Conservation (phyloP, 2,888 invertebrate species). For the Acheta domesticus region DNA sequence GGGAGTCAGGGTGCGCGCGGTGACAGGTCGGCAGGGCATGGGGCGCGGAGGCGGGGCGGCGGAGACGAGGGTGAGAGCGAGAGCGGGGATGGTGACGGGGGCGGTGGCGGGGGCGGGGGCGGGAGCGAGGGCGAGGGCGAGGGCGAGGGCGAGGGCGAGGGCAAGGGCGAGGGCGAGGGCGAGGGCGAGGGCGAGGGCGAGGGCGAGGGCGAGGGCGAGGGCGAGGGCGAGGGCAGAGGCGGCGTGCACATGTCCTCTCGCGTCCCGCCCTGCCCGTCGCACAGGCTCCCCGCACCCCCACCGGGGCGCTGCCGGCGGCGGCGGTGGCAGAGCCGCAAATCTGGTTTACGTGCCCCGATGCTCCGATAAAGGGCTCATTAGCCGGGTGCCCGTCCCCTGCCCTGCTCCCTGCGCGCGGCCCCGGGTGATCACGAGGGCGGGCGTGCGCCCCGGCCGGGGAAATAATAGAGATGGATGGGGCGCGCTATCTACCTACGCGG, state of each 20-base stretch:
- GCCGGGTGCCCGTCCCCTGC: constrained; percentile 32
- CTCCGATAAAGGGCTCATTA: constrained; percentile 53
- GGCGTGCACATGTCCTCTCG: too few species aligned
- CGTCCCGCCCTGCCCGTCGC: neutral
- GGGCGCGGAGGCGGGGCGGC: too few species aligned
- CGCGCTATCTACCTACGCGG: constrained; percentile 42
- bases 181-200: neutral
- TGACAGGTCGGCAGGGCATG: too few species aligned
- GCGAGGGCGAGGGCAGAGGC: neutral
- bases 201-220: neutral
- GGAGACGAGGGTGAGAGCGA: too few species aligned
- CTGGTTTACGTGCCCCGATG: constrained; percentile 52
- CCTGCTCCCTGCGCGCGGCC: neutral
- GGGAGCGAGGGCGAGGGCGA: neutral
- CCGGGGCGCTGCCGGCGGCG: constrained; percentile 35
- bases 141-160: neutral
- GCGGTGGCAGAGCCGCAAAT: constrained; percentile 43
- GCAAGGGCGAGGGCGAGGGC: neutral
- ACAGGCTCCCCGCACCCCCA: neutral
- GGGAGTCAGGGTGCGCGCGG: too few species aligned
- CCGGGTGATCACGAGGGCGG: neutral
- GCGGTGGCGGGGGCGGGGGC: too few species aligned
- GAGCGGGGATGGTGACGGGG: too few species aligned
- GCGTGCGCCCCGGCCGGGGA: constrained; percentile 22
- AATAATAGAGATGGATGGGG: constrained; percentile 30